Base-by-base conservation (phyloP, 2,888 invertebrate species). In the Phrixothrix hirtus region DNA sequence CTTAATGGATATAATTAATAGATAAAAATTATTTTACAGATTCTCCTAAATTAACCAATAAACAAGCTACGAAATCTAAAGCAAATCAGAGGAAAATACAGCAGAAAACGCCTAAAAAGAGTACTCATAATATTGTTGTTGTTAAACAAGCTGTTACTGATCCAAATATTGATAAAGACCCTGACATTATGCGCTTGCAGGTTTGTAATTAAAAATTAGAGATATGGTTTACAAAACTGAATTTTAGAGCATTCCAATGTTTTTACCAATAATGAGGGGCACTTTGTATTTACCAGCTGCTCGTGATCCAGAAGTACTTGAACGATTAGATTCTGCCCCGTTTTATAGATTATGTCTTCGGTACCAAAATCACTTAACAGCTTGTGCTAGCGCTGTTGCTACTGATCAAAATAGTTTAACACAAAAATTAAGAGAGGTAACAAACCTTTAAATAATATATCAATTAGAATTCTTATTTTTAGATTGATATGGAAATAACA, bases 211-310 rank as follows among this genome's bases (percentile, higher is more conserved):
- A n/a, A n/a, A n/a, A n/a, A n/a, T n/a, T n/a, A n/a, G n/a, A n/a
- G n/a, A n/a, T n/a, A n/a, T n/a, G n/a, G n/a, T 21, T 12, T 16
- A 14, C 2, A 6, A 6, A 13, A 11, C 11, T 26, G 7, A 26
- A 10, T 17, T 39, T 63, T 58, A 90, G 81, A 86, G 83, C 62
- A 94, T 95, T 63, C 95, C 95, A 1, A 90, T 92, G 75, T 95
- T 96, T 74, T 77, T 95, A 43, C 96, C 96, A 0, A 93, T 96
- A 37, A 92, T 96, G 86, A 77, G 94, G 27, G 93, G 92, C 0
- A 90, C 93, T 0, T 75, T 94, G 1, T 92, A 92, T 30, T 76
- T 93, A 42, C 91, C 94, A 0, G 89, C 91, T 0, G 87, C 89
- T 0, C 80, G 92, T 35, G 95, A 95, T 73, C 88, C 92, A 0